Conservation (phyloP, 2,797 vertebrate species). For the Chanos chanos region DNA sequence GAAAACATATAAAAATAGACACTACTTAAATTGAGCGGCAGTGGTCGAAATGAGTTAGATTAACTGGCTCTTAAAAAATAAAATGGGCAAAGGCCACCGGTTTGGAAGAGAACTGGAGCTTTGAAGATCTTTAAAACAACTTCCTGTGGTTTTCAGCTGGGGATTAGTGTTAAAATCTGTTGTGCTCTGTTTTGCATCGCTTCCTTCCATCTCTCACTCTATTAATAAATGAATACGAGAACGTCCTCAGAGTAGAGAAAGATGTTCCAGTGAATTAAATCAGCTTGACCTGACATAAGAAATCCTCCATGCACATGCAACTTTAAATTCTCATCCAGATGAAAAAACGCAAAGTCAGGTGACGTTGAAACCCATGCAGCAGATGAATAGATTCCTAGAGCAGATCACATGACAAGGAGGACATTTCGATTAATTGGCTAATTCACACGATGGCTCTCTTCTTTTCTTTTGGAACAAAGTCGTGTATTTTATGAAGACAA, state of each 20-base stretch:
- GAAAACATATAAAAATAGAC: conserved; percentile 17
- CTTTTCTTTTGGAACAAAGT: too few species aligned
- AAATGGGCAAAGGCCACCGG: too few species aligned
- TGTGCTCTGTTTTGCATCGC: background rate
- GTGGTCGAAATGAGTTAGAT: background rate
- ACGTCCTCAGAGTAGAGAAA: background rate
- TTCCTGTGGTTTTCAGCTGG: background rate
- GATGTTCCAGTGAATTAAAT: background rate
- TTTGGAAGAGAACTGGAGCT: too few species aligned
- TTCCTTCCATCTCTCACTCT: background rate
- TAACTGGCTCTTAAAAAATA: background rate
- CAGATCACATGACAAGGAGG: too few species aligned
- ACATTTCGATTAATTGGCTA: too few species aligned
- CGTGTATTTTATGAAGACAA: too few species aligned
- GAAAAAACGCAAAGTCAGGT: background rate
- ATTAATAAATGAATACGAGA: conserved; percentile 1
- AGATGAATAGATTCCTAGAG: too few species aligned
- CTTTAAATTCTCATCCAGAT: background rate
- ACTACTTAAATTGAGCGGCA: conserved; percentile 1
- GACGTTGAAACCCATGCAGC: too few species aligned
- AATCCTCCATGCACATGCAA: background rate
- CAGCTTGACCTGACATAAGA: background rate
- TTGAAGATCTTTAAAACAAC: background rate
- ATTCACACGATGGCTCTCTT: too few species aligned
- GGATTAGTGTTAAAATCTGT: background rate